Evolutionary conservation across 2,797 vertebrate genomes (phyloP), one percentile per base, ranked within the genome.

Genomic region (Erpetoichthys calabaricus): DNA sequence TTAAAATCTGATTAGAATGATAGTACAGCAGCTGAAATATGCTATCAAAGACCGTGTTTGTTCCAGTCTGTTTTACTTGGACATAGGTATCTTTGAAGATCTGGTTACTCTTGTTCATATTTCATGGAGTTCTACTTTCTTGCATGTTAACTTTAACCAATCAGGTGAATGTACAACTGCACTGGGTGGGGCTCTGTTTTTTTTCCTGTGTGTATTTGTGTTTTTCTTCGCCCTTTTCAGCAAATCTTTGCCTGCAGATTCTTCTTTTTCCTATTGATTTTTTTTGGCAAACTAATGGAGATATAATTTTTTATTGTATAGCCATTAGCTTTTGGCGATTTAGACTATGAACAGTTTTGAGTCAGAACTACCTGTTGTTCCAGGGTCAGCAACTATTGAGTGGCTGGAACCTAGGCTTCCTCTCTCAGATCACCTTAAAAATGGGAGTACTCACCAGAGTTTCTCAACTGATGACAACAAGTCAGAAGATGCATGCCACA

Each of bases 391-490:
- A 41, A 89, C 90, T 49, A 91, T 97, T 58, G 92, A 87, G 73
- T 99, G 95, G 95, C 75, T 96, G 83, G 94, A 97, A 73, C 91
- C 92, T 68, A 97, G 96, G 79, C 76, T 91, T 66, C 84, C 89
- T 59, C 66, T 86, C 71, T 62, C 81, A 2, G 90, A 96, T 72
- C 80, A 90, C 74, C 88, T 95, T 80, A 94, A 92, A 84, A 96
- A 97, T 78, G 92, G 89, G 75, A 73, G 75, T 68, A 76, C 84
- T 42, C 81, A 88, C 68, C 80, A 83, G 55, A 80, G 82, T 77
- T 87, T 90, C 67, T 65, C 79, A 4, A 58, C 78, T 1, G 89
- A 85, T 60, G 78, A 86, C 63, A 82, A 72, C 61, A 78, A 81
- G 54, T 74, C 85, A 67, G 80, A 77, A 67, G 87, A 79, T 46